phyloP scores from a whole-genome alignment of 2,888 invertebrate genomes.

The Neoascia interrupta region DNA sequence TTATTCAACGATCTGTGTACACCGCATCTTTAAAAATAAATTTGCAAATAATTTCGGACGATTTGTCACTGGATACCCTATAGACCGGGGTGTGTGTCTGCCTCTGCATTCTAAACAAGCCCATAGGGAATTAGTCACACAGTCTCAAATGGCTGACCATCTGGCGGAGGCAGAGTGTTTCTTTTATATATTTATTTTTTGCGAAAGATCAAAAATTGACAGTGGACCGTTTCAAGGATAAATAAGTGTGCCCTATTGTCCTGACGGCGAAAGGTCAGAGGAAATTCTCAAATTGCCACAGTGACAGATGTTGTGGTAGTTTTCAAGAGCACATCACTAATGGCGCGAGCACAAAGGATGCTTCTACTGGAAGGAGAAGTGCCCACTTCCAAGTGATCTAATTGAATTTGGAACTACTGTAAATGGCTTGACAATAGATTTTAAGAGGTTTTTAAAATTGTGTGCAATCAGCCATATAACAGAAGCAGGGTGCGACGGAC shows the following conservation, averaged over 20 bases:
- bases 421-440: slow-evolving; percentile 37
- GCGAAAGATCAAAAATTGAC: not conserved
- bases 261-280: slow-evolving; percentile 17
- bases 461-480: slow-evolving; percentile 31
- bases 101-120: slow-evolving; percentile 40
- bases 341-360: slow-evolving; percentile 1
- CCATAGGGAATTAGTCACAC: slow-evolving; percentile 40
- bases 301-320: slow-evolving; percentile 59
- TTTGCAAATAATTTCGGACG: slow-evolving; percentile 36
- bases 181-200: too few species aligned
- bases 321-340: slow-evolving; percentile 33
- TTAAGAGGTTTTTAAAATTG: slow-evolving; percentile 13
- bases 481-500: slow-evolving; percentile 13
- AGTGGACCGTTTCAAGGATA: slow-evolving; percentile 4
- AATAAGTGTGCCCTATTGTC: slow-evolving; percentile 36
- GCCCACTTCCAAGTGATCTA: slow-evolving; percentile 45
- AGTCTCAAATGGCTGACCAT: slow-evolving; percentile 58
- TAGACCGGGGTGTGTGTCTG: not conserved
- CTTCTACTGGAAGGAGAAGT: not conserved
- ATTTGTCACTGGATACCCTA: slow-evolving; percentile 13
- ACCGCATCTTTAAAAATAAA: slow-evolving; percentile 56
- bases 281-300: slow-evolving; percentile 18
- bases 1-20: slow-evolving; percentile 34
- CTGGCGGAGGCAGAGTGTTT: slow-evolving; percentile 34
- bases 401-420: slow-evolving; percentile 54